Evolutionary conservation across 2,888 invertebrate genomes (phyloP).

Genomic region (Cetonia aurata): DNA sequence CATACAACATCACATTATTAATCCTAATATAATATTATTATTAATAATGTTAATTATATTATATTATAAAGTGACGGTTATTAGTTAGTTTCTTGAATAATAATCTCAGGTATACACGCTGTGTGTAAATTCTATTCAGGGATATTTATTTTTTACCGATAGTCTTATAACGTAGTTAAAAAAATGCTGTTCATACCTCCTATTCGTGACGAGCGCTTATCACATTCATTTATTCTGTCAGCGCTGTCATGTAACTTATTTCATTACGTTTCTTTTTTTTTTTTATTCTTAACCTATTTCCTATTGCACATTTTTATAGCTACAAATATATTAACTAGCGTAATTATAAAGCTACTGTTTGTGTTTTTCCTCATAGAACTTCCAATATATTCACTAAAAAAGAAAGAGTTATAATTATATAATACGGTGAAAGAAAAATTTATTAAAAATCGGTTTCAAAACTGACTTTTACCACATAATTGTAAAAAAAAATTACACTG

Average conservation of each 20-base stretch:
- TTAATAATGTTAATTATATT: constrained; percentile 29
- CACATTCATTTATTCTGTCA: constrained; percentile 2
- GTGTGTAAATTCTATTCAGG: constrained; percentile 49
- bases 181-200: constrained; percentile 46
- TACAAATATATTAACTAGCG: constrained; percentile 6
- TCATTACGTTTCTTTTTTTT: not conserved
- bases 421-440: too few relatives aligned
- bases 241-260: constrained; percentile 7
- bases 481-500: constrained; percentile 10
- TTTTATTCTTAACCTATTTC: constrained; percentile 4
- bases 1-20: constrained; percentile 7
- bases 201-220: constrained; percentile 35
- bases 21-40: constrained; percentile 28
- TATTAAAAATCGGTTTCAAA: not conserved
- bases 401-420: too few relatives aligned
- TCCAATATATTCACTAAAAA: too few relatives aligned
- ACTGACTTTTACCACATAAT: constrained; percentile 15
- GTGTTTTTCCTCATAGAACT: too few relatives aligned
- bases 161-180: constrained; percentile 43
- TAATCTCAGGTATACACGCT: constrained; percentile 56
- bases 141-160: constrained; percentile 45
- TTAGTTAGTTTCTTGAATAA: constrained; percentile 47
- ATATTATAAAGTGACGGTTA: constrained; percentile 14
- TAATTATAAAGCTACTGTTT: too few relatives aligned
- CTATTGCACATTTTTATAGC: constrained; percentile 6